Evolutionary conservation across 2,888 invertebrate species (phyloP).

Genomic region (Drosophila nigritarsus): DNA sequence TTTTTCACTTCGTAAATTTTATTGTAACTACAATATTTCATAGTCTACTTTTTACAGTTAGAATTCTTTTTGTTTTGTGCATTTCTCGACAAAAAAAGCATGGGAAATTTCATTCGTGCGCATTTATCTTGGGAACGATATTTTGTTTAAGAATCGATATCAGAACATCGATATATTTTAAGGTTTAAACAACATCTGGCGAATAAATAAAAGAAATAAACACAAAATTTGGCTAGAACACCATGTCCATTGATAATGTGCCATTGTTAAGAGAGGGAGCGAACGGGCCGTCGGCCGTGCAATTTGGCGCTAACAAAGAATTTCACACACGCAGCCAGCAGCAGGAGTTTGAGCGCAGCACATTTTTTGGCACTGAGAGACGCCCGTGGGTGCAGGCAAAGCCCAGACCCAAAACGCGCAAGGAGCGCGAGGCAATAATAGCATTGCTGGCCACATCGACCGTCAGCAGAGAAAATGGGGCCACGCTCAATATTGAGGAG

Average conservation of each 20-base stretch:
- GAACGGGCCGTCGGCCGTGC: constrained; percentile 48
- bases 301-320: constrained; percentile 68
- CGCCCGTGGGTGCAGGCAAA: constrained; percentile 55
- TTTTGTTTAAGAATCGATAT: constrained; percentile 19
- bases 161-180: constrained; percentile 22
- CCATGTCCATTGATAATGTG: constrained; percentile 54
- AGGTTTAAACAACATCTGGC: constrained; percentile 33
- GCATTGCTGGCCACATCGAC: constrained; percentile 49
- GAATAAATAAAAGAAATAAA: constrained; percentile 3
- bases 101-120: neutral
- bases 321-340: constrained; percentile 65
- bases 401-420: constrained; percentile 13
- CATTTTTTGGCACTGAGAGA: constrained; percentile 63
- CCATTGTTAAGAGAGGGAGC: constrained; percentile 13
- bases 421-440: constrained; percentile 66
- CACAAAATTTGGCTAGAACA: neutral
- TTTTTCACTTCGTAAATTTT: neutral
- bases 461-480: constrained; percentile 32
- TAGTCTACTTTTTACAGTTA: neutral
- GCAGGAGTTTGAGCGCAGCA: constrained; percentile 59
- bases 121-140: neutral
- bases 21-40: neutral
- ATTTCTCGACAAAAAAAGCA: neutral
- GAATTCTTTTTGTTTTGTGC: neutral
- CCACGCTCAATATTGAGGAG: constrained; percentile 70